Evolutionary conservation across 2,888 invertebrate species (phyloP), one percentile per base, ranked within the genome.

Genomic region (Encarsia formosa): DNA sequence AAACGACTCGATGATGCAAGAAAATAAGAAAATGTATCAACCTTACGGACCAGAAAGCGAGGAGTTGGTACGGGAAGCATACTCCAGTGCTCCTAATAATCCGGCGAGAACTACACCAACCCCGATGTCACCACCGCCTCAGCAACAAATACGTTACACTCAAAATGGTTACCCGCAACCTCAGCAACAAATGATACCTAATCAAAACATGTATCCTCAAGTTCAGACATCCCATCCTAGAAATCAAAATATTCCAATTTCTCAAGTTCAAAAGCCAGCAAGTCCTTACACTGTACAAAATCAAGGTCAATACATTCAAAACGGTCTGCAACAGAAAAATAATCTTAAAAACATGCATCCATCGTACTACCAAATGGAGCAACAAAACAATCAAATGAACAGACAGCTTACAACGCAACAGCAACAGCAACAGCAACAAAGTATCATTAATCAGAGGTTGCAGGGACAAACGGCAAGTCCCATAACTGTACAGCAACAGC

Each of bases 311-410:
- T 69, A 66, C 48, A 62, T 67, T 5, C 71, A 66, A 38, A 66
- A 65, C 51, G 63, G 59, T 40, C 47, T 69, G 72, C 77, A 58
- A n/a, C 45, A 55, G 6, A 63, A 66, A 31, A 56, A 61, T 3
- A 54, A 62, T 20, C 61, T 62, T 4, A 71, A 71, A 47, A 70
- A 65, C 48, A 56, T 64, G 20, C 68, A 67, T 46, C 64, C 63
- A 22, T 63, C 63, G 11, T 71, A 72, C 45, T 70, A 73, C 55
- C 71, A 72, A 20, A 29, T 71, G 24, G 72, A 74, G 40, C 71
- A 73, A 38, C 73, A 74, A 49, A 71, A 74, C 47, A 74, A 74
- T 59, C 72, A 73, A 54, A 66, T 70, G 64, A 73, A 72, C 58
- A 71, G 69, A 31, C 74, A 75, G 53, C 56, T 68, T 15, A 62